Conservation (phyloP, 1,140 invertebrate species). For the Himalopsyche phryganea region DNA sequence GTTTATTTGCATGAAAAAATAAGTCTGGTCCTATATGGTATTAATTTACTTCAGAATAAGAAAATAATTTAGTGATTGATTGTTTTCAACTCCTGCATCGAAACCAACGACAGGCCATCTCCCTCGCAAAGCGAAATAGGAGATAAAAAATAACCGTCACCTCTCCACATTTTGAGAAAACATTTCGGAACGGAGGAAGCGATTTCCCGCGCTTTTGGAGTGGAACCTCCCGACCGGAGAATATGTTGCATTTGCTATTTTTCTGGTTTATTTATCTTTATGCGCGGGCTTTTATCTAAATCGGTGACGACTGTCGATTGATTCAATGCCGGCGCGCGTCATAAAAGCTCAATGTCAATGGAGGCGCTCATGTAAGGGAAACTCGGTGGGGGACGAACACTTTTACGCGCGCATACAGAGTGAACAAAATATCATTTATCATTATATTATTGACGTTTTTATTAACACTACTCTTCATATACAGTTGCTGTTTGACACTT, state of each 20-base stretch:
- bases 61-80: too few species aligned
- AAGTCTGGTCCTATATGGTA: too few species aligned
- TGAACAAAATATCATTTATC: too few species aligned
- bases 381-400: not conserved
- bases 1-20: too few species aligned
- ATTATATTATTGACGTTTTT: too few species aligned
- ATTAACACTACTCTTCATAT: too few species aligned
- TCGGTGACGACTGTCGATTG: slow-evolving; percentile 36
- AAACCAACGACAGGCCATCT: slow-evolving; percentile 23
- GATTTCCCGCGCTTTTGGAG: slow-evolving; percentile 17
- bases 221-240: slow-evolving; percentile 16
- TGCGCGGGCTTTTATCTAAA: slow-evolving; percentile 34
- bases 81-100: not conserved
- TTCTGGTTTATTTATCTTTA: slow-evolving; percentile 36
- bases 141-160: slow-evolving; percentile 20
- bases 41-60: too few species aligned
- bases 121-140: slow-evolving; percentile 8
- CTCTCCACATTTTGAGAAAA: slow-evolving; percentile 26
- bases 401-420: not conserved
- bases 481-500: too few species aligned
- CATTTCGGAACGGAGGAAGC: slow-evolving; percentile 7
- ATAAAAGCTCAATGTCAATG: slow-evolving; percentile 17
- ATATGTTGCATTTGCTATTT: slow-evolving; percentile 35
- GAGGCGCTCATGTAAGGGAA: not conserved
- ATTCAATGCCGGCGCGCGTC: slow-evolving; percentile 30